A percentile compares a stretch with the other conserved stretches of the same genome.
These are phyloP conservation scores for Periparus ater DNA, from an alignment of 2,797 vertebrate species.

Conservation along the genomic window DNA sequence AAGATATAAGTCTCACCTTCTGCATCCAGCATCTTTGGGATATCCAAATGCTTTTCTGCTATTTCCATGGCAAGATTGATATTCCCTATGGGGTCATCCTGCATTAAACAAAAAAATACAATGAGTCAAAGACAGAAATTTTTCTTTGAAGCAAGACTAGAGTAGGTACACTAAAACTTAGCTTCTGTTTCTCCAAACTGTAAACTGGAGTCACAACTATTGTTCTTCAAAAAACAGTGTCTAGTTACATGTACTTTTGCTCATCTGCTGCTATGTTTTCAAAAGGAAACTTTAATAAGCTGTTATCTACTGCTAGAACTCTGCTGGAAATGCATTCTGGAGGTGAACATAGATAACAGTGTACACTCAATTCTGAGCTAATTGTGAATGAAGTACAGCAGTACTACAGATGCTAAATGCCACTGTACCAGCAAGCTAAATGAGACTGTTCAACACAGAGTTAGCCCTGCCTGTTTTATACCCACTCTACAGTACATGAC, in stretches of 20 bases:
- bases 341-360: neutral
- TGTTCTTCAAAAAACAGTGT: neutral
- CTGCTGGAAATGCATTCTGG: neutral
- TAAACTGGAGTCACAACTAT: neutral
- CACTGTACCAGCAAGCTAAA: neutral
- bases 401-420: neutral
- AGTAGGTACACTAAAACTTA: neutral
- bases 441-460: neutral
- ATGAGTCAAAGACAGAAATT: neutral
- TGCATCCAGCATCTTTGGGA: conserved; percentile 98
- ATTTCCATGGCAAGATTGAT: conserved; percentile 97
- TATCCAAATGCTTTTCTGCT: conserved; percentile 99
- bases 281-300: neutral
- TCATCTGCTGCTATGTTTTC: neutral
- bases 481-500: neutral
- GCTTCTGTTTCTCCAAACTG: neutral
- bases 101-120: conserved; percentile 63
- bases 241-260: neutral
- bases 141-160: neutral
- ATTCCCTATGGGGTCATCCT: conserved; percentile 97
- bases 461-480: neutral
- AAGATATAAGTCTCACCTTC: conserved; percentile 83
- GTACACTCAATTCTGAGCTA: neutral
- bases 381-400: neutral
- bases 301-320: neutral